A percentile compares a stretch with the other conserved stretches of the same genome.
phyloP scores from a whole-genome alignment of 1,140 invertebrate genomes.

The Apocrypta bakeri region DNA sequence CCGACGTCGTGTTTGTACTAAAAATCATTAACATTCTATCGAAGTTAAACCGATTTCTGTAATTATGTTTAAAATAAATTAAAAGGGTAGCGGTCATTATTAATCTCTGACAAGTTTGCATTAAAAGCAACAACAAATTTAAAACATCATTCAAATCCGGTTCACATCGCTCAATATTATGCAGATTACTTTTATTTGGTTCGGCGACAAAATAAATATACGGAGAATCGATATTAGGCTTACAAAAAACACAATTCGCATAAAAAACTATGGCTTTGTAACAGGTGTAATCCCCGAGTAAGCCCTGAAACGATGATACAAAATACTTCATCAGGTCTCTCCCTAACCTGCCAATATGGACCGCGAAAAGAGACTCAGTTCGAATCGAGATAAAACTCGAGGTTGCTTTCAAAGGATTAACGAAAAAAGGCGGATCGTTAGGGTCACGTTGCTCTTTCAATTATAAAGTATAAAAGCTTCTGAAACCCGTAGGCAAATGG shows the following conservation, averaged over 20 bases:
- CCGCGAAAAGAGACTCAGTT: neutral
- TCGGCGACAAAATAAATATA: neutral
- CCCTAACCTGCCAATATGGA: neutral
- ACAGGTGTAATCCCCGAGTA: neutral
- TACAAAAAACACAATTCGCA: constrained; percentile 1
- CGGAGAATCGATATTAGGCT: neutral
- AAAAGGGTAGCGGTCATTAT: too few relatives aligned
- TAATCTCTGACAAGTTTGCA: too few relatives aligned
- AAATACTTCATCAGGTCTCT: neutral
- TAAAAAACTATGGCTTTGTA: neutral
- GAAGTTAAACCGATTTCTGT: too few relatives aligned
- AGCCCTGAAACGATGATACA: neutral
- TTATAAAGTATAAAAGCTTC: neutral
- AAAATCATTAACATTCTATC: too few relatives aligned
- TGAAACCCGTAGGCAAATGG: neutral
- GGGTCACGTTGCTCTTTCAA: neutral
- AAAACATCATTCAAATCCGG: too few relatives aligned
- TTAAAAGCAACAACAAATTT: too few relatives aligned
- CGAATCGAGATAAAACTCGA: constrained; percentile 6
- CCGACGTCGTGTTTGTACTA: too few relatives aligned
- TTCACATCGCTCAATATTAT: too few relatives aligned
- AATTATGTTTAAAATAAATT: too few relatives aligned
- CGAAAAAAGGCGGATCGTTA: constrained; percentile 13
- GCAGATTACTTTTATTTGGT: neutral
- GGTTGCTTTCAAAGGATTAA: constrained; percentile 15